Percentiles rank a stretch among this genome's conserved stretches.
phyloP scores from a whole-genome alignment of 2,888 invertebrate species.

The Fissipunctia ypsillon region DNA sequence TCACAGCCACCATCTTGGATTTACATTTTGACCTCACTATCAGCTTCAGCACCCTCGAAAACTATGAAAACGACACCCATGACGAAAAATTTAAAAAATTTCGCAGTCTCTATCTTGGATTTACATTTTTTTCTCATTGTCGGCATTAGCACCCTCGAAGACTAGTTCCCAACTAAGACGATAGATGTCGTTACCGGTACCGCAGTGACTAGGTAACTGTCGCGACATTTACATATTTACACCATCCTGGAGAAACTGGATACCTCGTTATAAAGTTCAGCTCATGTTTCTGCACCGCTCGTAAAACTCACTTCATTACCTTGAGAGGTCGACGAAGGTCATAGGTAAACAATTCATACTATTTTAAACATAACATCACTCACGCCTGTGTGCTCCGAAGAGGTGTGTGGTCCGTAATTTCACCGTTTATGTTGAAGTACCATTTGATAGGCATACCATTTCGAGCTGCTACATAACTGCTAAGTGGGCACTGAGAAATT shows the following conservation, averaged over 20 bases:
- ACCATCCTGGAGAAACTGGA: constrained; percentile 54
- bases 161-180: constrained; percentile 18
- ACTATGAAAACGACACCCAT: too few species aligned
- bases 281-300: constrained; percentile 52
- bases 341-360: constrained; percentile 6
- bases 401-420: too few species aligned
- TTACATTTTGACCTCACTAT: too few species aligned
- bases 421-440: too few species aligned
- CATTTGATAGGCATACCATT: too few species aligned
- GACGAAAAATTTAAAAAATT: too few species aligned
- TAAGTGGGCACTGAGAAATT: not conserved
- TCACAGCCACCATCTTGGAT: too few species aligned
- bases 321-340: constrained; percentile 19
- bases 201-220: constrained; percentile 38
- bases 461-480: not conserved
- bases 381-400: not conserved
- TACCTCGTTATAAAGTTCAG: constrained; percentile 62
- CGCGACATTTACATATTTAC: constrained; percentile 57
- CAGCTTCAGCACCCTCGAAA: too few species aligned
- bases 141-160: too few species aligned
- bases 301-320: constrained; percentile 52
- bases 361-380: not conserved
- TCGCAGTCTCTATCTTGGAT: too few species aligned
- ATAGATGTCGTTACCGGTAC: constrained; percentile 21
- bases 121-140: too few species aligned